These are phyloP conservation scores for Lateolabrax maculatus DNA, from an alignment of 2,797 vertebrate species.

Conservation along the genomic window DNA sequence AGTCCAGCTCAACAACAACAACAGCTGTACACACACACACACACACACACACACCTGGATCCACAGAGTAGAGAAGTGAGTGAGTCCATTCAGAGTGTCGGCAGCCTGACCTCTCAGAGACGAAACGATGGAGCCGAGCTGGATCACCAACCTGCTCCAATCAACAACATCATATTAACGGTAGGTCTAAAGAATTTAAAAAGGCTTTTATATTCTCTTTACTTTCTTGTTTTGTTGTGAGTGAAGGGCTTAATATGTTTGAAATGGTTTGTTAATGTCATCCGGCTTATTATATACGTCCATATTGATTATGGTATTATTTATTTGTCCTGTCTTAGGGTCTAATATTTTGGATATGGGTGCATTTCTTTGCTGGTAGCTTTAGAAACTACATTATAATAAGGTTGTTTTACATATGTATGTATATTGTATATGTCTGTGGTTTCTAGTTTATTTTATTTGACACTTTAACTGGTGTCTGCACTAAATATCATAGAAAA, in stretches of 20 bases:
- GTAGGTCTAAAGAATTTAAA: too few relatives aligned
- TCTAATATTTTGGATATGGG: too few relatives aligned
- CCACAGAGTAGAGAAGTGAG: slow-evolving; percentile 87
- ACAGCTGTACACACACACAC: neutral
- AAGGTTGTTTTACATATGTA: too few relatives aligned
- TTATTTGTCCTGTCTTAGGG: too few relatives aligned
- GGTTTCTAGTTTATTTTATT: neutral
- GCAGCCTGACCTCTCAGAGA: slow-evolving; percentile 79
- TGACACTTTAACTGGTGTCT: neutral
- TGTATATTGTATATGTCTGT: too few relatives aligned
- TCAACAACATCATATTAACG: neutral
- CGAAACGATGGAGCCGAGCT: slow-evolving; percentile 83
- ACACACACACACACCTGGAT: slow-evolving; percentile 77
- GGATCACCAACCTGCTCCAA: slow-evolving; percentile 73
- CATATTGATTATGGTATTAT: too few relatives aligned
- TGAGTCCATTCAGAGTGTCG: slow-evolving; percentile 81
- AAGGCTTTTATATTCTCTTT: neutral
- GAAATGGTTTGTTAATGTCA: too few relatives aligned
- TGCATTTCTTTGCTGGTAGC: too few relatives aligned
- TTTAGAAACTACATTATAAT: too few relatives aligned
- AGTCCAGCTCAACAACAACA: neutral
- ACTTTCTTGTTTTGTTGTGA: neutral
- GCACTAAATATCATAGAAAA: neutral
- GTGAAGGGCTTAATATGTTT: too few relatives aligned
- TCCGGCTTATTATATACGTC: too few relatives aligned